These are phyloP conservation scores for Leuciscus idus DNA, from an alignment of 2,113 vertebrate genomes.

Conservation along the genomic window DNA sequence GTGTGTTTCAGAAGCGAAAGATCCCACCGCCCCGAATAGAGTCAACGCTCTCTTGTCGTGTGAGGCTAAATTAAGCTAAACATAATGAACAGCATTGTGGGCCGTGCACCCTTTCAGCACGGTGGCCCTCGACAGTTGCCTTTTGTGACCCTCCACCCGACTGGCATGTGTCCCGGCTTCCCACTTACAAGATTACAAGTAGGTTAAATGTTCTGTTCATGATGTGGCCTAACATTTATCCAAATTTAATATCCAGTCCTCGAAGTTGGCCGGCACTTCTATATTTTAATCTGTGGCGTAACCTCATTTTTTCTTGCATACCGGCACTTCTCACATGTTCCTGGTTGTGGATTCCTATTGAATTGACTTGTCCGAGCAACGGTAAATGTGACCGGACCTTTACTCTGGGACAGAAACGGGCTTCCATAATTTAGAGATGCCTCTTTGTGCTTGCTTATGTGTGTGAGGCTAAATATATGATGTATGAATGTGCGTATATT, in stretches of 20 bases:
- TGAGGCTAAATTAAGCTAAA: slow-evolving; percentile 33
- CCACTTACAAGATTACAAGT: neutral
- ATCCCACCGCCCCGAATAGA: slow-evolving; percentile 44
- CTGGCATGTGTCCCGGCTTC: neutral
- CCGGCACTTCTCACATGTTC: too few species aligned
- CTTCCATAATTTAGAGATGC: slow-evolving; percentile 16
- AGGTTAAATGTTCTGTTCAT: neutral
- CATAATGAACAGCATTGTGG: slow-evolving; percentile 40
- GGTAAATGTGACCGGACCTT: neutral
- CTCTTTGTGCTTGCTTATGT: slow-evolving; percentile 1
- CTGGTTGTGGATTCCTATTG: too few species aligned
- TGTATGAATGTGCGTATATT: slow-evolving; percentile 44
- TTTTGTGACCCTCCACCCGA: slow-evolving; percentile 28
- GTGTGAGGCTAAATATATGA: slow-evolving; percentile 10
- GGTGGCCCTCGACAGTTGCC: slow-evolving; percentile 13
- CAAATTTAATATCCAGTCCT: neutral
- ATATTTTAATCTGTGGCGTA: too few species aligned
- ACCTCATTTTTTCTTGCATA: too few species aligned
- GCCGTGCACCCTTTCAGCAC: neutral
- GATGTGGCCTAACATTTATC: neutral
- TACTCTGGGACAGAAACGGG: neutral
- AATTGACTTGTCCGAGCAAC: neutral
- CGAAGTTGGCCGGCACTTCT: too few species aligned
- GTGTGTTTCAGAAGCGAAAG: slow-evolving; percentile 22
- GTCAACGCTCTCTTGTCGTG: slow-evolving; percentile 48